Base-by-base conservation (phyloP, 2,113 vertebrate species). In the Leptodactylus fuscus region DNA sequence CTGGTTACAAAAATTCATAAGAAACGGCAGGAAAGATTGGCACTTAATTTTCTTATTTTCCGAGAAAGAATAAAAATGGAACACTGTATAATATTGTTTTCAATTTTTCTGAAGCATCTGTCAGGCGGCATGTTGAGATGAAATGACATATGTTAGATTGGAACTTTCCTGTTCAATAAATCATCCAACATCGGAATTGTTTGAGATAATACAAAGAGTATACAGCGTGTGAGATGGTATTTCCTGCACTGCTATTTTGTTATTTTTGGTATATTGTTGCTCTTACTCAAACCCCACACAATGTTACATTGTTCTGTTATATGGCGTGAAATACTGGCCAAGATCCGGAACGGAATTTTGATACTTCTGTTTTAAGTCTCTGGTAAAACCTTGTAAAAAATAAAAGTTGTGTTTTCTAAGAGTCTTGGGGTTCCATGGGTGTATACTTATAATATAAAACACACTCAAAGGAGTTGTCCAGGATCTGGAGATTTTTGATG, bases 121-220 rank as follows among this genome's bases (percentile, higher is more conserved):
- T 55, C 77, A 86, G 53, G 24, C 67, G 46, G 62, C 69, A 55
- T 81, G 84, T 32, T 81, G 67, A 81, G 58, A 60, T 71, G 7
- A 73, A 86, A 73, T 73, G 76, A 34, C 84, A 86, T 86, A 81
- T 86, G 84, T 81, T 86, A 71, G 49, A 86, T 81, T 81, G 65
- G 49, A 71, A 60, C 65, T 58, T 80, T 81, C 67, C 65, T 60
- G 10, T 62, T 78, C 60, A 70, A 79, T 85, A 85, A 65, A 85
- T 77, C 82, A 77, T 62, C 82, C 36, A 32, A 53, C 82, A 75
- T 32, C 51, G 34, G 49, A 74, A 75, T 62, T 27, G 58, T 38
- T 60, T 75, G 22, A 48, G 24, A 62, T 58, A 83, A 75, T 48
- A 75, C 4, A 48, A 83, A 60, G 49, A 83, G 18, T 32, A 41